phyloP scores from a whole-genome alignment of 1,140 invertebrate species.

The Drosophila willistoni region DNA sequence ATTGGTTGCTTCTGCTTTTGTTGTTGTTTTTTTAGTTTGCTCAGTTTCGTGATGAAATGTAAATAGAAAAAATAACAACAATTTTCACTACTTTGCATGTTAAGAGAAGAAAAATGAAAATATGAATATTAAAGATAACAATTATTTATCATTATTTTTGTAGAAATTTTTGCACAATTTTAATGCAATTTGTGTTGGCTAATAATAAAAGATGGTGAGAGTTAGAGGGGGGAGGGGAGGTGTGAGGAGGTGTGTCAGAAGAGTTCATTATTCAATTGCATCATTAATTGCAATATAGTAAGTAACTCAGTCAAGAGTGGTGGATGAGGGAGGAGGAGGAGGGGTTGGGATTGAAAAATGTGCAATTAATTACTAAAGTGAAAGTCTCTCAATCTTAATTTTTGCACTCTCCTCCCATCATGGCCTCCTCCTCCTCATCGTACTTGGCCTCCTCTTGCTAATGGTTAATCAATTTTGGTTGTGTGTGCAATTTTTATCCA shows the following conservation, averaged over 20 bases:
- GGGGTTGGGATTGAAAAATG: constrained; percentile 22
- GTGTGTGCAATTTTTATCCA: constrained; percentile 36
- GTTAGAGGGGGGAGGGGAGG: too few species aligned
- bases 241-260: too few species aligned
- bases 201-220: background rate
- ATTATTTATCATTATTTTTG: constrained; percentile 1
- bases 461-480: constrained; percentile 68
- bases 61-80: background rate
- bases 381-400: constrained; percentile 53
- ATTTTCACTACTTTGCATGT: constrained; percentile 33
- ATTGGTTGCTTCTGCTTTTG: constrained; percentile 10
- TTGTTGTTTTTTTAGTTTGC: background rate
- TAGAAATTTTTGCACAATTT: background rate
- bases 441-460: background rate
- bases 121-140: background rate
- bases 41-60: constrained; percentile 56
- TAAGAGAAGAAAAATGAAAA: constrained; percentile 16
- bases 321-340: background rate
- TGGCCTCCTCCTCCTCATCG: background rate
- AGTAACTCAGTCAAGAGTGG: background rate
- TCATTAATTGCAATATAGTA: background rate
- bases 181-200: background rate
- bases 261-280: constrained; percentile 4
- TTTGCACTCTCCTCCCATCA: background rate
- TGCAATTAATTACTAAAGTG: constrained; percentile 59